Evolutionary conservation across 2,797 vertebrate species (phyloP), one percentile per base, ranked within the genome.

Genomic region (Macropus fuliginosus): DNA sequence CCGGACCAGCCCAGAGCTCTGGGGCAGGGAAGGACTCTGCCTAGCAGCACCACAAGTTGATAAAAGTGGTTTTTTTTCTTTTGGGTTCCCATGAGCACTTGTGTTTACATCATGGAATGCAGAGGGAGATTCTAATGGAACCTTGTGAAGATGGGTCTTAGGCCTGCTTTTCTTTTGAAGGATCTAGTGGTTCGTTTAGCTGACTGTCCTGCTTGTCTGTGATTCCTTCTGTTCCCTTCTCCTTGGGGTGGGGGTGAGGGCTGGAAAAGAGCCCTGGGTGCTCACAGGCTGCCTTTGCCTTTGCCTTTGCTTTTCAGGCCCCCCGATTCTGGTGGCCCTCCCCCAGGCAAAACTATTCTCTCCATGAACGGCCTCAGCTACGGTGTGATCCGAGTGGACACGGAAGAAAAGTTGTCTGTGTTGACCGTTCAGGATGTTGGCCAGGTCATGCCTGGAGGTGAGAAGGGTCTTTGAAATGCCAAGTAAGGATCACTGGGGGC

Each of bases 391-490:
- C 99, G 99, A 92, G 99, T 99, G 91, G 99, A 99, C 97, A 99
- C 99, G 0, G 99, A 99, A 97, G 99, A 99, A 98, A 99, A 99
- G 97, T 97, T 99, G 92, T 99, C 99, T 0, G 99, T 99, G 56
- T 99, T 99, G 24, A 99, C 99, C 0, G 99, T 99, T 94, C 99
- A 99, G 98, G 99, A 99, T 56, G 99, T 99, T 40, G 99, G 99
- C 56, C 99, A 99, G 98, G 99, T 99, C 96, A 99, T 99, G 99
- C 99, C 99, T 91, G 99, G 99, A 99, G 99, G 99, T 99, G 98
- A 97, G 97, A 96, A 50, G 92, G 13, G 13, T 16, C 13, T 13
- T 55, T 29, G 11, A n/a, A 31, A 13, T 1, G 18, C 13, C 31
- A 29, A 31, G 0, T 10, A 1, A n/a, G 56, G 56, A 24, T 56